Percentiles rank a stretch among this genome's conserved stretches.
phyloP scores from a whole-genome alignment of 1,140 invertebrate species.

The Drosophila arizonae region DNA sequence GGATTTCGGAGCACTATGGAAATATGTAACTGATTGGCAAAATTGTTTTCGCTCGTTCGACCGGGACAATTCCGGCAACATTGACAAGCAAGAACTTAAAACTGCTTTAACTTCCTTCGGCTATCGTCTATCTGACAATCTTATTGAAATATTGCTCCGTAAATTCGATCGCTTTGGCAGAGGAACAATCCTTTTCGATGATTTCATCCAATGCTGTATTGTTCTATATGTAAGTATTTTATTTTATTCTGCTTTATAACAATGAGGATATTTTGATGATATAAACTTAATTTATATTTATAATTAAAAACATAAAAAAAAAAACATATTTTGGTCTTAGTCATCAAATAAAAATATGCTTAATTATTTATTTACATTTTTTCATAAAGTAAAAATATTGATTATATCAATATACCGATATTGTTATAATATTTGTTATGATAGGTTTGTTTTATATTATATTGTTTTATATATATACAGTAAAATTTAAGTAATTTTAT shows the following conservation, averaged over 20 bases:
- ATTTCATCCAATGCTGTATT: slow-evolving; percentile 98
- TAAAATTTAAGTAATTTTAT: too few relatives aligned
- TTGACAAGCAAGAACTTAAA: slow-evolving; percentile 95
- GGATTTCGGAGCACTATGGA: slow-evolving; percentile 98
- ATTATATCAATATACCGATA: too few relatives aligned
- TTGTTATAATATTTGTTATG: too few relatives aligned
- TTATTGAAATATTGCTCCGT: slow-evolving; percentile 91
- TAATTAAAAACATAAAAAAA: too few relatives aligned
- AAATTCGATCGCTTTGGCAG: slow-evolving; percentile 97
- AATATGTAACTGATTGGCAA: slow-evolving; percentile 99
- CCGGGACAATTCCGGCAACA: slow-evolving; percentile 97
- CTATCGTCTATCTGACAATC: slow-evolving; percentile 93
- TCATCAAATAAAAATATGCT: too few relatives aligned
- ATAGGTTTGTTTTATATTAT: too few relatives aligned
- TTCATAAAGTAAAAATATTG: too few relatives aligned
- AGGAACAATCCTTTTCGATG: slow-evolving; percentile 97
- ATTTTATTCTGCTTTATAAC: slow-evolving; percentile 1
- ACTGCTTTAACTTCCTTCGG: slow-evolving; percentile 96
- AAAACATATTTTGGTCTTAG: too few relatives aligned
- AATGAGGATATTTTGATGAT: too few relatives aligned
- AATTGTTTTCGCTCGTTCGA: slow-evolving; percentile 97
- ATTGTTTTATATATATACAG: too few relatives aligned
- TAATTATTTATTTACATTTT: too few relatives aligned
- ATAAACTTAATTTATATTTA: background rate
- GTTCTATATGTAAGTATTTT: slow-evolving; percentile 92